Base-by-base conservation (phyloP, 2,888 invertebrate genomes). In the Morpho deidamia region DNA sequence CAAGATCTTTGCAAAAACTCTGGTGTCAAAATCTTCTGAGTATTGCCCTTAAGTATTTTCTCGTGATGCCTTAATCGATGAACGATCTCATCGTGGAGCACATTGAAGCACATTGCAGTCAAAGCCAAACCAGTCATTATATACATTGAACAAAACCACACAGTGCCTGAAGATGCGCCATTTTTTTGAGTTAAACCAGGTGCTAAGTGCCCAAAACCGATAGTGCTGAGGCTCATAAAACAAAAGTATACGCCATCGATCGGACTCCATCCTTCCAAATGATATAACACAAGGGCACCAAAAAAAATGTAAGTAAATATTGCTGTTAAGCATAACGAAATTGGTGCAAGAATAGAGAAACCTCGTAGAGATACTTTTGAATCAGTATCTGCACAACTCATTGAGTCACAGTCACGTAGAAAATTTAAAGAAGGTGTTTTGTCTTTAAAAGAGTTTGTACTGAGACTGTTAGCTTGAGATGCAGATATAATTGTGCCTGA, bases 211-310 rank as follows among this genome's bases (percentile, higher is more conserved):
- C 96, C 96, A 70, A 97, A 97, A 9, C 97, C 97, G 70, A 96
- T 97, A 11, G 97, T 97, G 68, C 96, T 97, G 67, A 98, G 91
- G 72, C 97, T 96, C 94, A 98, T 97, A 83, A 98, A 98, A 83
- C 97, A 98, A 83, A 98, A 98, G 83, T 96, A 98, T 68, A 97
- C 93, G 52, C 96, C 96, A 73, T 98, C 97, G 58, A 99, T 91
- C 45, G 96, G 92, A 66, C 94, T 94, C 98, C 98, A 99, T 69
- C 96, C 96, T 80, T 99, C 98, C 79, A 98, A 92, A 64, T 96
- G 93, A 72, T 95, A 95, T 63, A 99, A 92, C 33, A 97, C 93
- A 56, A 97, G 91, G 1, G 98, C 97, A 7, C 99, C 99, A 51
- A 97, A 94, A 65, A 96, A 93, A 55, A 99, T 95, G 79, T 99